These are phyloP conservation scores for Falco novaeseelandiae DNA, from an alignment of 2,797 vertebrate genomes.

Conservation along the genomic window DNA sequence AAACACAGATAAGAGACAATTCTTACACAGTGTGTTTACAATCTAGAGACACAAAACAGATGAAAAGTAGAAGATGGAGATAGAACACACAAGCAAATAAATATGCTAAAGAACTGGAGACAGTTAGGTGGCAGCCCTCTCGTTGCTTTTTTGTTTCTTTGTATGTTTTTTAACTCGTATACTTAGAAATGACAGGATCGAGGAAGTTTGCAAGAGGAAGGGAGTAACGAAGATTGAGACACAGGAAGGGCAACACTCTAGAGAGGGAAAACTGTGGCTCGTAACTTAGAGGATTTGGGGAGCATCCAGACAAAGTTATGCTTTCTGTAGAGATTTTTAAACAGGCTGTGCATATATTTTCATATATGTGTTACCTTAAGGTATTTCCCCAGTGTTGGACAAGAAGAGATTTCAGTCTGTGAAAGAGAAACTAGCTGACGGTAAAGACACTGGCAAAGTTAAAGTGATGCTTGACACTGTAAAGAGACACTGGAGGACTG, in stretches of 20 bases:
- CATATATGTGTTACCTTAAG: neutral
- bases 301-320: neutral
- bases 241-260: neutral
- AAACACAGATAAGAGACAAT: slow-evolving; percentile 67
- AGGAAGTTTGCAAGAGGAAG: slow-evolving; percentile 49
- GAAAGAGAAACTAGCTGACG: slow-evolving; percentile 22
- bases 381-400: neutral
- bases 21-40: slow-evolving; percentile 40
- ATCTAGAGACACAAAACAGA: slow-evolving; percentile 54
- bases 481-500: slow-evolving; percentile 9
- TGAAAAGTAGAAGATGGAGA: slow-evolving; percentile 7
- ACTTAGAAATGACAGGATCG: neutral
- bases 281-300: neutral
- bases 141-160: neutral
- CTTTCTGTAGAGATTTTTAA: neutral
- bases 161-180: neutral
- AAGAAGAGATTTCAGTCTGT: neutral
- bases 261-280: neutral
- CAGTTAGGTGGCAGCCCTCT: neutral
- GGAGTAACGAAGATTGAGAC: slow-evolving; percentile 33
- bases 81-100: slow-evolving; percentile 29
- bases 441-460: neutral
- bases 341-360: neutral
- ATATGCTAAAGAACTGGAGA: neutral
- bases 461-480: slow-evolving; percentile 33